Base-by-base conservation (phyloP, 2,888 invertebrate species). In the Dynastes maya region DNA sequence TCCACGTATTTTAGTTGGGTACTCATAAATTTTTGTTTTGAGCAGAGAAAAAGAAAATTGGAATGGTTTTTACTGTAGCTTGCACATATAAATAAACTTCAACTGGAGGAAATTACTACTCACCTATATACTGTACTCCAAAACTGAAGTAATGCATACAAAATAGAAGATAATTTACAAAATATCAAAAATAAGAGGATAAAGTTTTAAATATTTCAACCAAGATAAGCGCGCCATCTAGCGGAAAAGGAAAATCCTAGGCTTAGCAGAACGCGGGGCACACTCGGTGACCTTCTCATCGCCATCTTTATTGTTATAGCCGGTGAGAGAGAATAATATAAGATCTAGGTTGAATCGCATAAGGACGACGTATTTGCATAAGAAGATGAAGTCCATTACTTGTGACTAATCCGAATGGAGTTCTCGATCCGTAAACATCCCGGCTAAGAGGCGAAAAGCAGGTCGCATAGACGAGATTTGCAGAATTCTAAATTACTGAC, bases 381-480 rank as follows among this genome's bases (percentile, higher is more conserved):
- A 79, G 77, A 32, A 71, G 78, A 79, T 79, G 79, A 64, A 70
- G 79, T 79, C 77, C 68, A 71, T 78, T 75, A 75, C 80, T 68
- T 58, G 45, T 76, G 76, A 71, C 78, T 80, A 80, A 80, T 80
- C 80, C 78, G 22, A n/a, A 53, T 45, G 76, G 80, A 80, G 74
- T 72, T 78, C 58, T 40, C 68, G 29, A 40, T 11, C 49, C 49
- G 51, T 27, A 68, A 37, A 65, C 40, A 68, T 13, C 22, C 29
- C 45, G 45, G 16, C 40, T 16, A 40, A 37, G 40, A 45, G 16
- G 6, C 8, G 65, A 6, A 22, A n/a, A 37, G 40, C 8, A 37
- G 13, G 65, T 37, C 32, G 11, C 11, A 40, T n/a, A 11, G 22
- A 51, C 63, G 9, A 79, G 78, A 78, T 79, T 77, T 77, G 40